Percentiles rank a stretch among this genome's conserved stretches.
These are phyloP conservation scores for Thera britannica DNA, from an alignment of 2,888 invertebrate species.

Conservation along the genomic window DNA sequence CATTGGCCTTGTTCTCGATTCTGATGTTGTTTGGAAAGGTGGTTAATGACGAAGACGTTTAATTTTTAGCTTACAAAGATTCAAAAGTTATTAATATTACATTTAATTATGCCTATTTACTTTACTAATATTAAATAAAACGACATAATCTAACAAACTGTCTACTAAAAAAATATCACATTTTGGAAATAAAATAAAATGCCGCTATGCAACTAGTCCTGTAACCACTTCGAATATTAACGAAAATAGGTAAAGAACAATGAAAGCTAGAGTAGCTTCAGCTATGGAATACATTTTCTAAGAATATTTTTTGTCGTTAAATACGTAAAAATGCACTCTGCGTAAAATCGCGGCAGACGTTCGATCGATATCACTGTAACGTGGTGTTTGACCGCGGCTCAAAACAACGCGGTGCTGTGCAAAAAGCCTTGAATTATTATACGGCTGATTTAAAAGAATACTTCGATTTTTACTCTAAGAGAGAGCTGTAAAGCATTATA, in stretches of 20 bases:
- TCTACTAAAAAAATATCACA: conserved; percentile 65
- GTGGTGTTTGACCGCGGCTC: conserved; percentile 67
- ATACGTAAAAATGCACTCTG: conserved; percentile 46
- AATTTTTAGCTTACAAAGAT: not conserved
- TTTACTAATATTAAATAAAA: not conserved
- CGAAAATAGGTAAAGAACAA: conserved; percentile 77
- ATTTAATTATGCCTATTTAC: not conserved
- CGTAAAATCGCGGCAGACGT: conserved; percentile 56
- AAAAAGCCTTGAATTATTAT: conserved; percentile 64
- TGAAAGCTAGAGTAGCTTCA: conserved; percentile 77
- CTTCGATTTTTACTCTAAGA: conserved; percentile 2
- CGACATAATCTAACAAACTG: conserved; percentile 48
- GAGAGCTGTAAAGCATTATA: conserved; percentile 7
- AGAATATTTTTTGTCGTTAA: conserved; percentile 48
- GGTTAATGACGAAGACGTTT: conserved; percentile 6
- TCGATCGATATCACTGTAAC: conserved; percentile 61
- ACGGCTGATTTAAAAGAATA: conserved; percentile 40
- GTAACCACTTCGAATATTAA: conserved; percentile 79
- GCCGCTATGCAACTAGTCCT: conserved; percentile 68
- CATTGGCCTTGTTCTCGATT: conserved; percentile 21
- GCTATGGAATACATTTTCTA: conserved; percentile 79
- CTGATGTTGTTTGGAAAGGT: conserved; percentile 21
- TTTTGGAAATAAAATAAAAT: conserved; percentile 51
- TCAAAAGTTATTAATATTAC: not conserved
- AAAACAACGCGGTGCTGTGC: conserved; percentile 58